phyloP scores from a whole-genome alignment of 2,888 invertebrate genomes.

The Nymphalis urticae region DNA sequence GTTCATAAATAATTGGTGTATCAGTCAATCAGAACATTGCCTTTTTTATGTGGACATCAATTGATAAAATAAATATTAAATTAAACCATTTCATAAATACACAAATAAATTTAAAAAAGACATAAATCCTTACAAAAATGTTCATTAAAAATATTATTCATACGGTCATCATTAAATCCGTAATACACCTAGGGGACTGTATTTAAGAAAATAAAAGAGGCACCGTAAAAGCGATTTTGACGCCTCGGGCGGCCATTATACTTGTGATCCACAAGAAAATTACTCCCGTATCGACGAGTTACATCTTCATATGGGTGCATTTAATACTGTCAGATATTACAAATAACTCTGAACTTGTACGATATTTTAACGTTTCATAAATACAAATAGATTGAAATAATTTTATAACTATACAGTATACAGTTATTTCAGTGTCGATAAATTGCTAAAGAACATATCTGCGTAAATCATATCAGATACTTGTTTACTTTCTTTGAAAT shows the following conservation, averaged over 20 bases:
- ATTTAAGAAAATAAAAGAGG: conserved; percentile 28
- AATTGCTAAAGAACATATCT: background rate
- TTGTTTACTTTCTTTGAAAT: background rate
- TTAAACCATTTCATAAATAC: no score
- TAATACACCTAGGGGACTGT: conserved; percentile 16
- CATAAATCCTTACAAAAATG: background rate
- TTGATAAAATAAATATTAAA: no score
- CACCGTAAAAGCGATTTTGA: conserved; percentile 35
- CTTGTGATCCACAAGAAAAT: conserved; percentile 51
- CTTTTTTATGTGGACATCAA: no score
- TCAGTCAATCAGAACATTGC: no score
- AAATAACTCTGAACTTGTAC: background rate
- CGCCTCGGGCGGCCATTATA: conserved; percentile 44
- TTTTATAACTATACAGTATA: no score
- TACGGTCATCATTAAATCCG: conserved; percentile 17
- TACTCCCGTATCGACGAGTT: conserved; percentile 52
- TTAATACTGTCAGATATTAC: conserved; percentile 45
- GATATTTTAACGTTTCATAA: background rate
- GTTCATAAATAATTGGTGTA: no score
- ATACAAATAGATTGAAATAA: no score
- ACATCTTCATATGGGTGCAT: conserved; percentile 48
- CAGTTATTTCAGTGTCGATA: no score
- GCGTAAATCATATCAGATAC: background rate
- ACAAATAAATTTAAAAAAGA: background rate
- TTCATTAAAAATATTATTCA: conserved; percentile 14